Percentiles rank a stretch among this genome's conserved stretches.
phyloP scores from a whole-genome alignment of 2,113 vertebrate species.

The Nymphicus hollandicus region DNA sequence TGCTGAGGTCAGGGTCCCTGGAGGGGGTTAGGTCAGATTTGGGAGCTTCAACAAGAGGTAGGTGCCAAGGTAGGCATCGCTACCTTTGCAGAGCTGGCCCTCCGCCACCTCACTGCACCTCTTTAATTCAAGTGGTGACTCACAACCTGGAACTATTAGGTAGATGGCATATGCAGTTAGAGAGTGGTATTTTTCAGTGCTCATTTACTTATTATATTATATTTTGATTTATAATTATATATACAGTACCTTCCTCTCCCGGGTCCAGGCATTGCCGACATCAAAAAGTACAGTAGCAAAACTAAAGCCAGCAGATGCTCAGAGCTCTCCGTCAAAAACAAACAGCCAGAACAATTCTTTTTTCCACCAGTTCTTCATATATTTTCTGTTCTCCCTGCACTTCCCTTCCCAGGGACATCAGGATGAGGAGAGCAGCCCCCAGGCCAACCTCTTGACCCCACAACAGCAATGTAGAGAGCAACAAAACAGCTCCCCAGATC shows the following conservation, averaged over 20 bases:
- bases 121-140: conserved; percentile 44
- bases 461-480: not conserved
- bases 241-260: not conserved
- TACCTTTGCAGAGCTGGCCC: not conserved
- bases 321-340: conserved; percentile 18
- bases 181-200: conserved; percentile 37
- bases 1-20: not conserved
- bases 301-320: conserved; percentile 12
- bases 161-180: conserved; percentile 25
- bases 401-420: not conserved
- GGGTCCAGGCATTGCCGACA: conserved; percentile 34
- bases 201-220: conserved; percentile 48
- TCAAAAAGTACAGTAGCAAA: conserved; percentile 41
- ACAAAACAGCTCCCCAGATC: not conserved
- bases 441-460: not conserved
- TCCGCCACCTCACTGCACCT: not conserved
- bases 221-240: conserved; percentile 68
- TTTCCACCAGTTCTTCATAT: not conserved
- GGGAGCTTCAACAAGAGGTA: not conserved
- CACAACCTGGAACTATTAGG: conserved; percentile 44
- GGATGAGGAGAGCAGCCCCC: not conserved
- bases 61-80: not conserved
- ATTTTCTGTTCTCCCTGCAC: not conserved
- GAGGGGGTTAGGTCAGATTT: not conserved
- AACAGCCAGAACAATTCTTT: not conserved